Base-by-base conservation (phyloP, 2,797 vertebrate species). In the Sebastiscus albofasciatus region DNA sequence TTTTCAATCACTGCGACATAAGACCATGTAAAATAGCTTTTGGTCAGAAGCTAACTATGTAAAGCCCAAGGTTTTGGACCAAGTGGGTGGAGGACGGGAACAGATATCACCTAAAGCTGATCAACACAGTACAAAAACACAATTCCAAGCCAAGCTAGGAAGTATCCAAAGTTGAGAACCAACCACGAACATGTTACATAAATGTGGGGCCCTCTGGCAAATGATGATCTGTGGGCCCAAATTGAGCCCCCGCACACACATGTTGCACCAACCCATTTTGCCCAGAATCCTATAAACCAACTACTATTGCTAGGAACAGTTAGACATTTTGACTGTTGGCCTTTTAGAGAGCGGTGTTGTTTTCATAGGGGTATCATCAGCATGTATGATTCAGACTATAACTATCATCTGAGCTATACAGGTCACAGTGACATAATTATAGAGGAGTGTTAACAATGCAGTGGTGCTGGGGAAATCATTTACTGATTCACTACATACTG, bases 11-110 rank as follows among this genome's bases (percentile, higher is more conserved):
- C 77, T 34, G 77, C 66, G 62, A 55, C 59, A 22, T 2, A 8
- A 29, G 27, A 68, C 14, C 58, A 39, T 22, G 56, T 62, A 77
- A 79, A 81, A 77, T 4, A 79, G 72, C 46, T 67, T 78, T 79
- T 81, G 62, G 76, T 79, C 72, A 75, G 74, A 46, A 75, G 52
- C 68, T 74, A 87, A 80, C 42, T 10, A 29, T 65, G 36, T 49
- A 24, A 83, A 31, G 26, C 67, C 27, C 46, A 22, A 18, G 13
- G 36, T 46, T 84, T 62, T 36, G 58, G 59, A 59, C 24, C 68
- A 46, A 67, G 68, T 75, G 59, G 67, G 56, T 31, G 22, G 67
- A 70, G 56, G 60, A 73, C 24, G 13, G 65, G 52, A 81, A 69
- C 54, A 74, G 36, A 83, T 64, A 55, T 72, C 36, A 69, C 49